Evolutionary conservation across 2,113 vertebrate species (phyloP), one percentile per base, ranked within the genome.

Genomic region (Chionodraco myersi): DNA sequence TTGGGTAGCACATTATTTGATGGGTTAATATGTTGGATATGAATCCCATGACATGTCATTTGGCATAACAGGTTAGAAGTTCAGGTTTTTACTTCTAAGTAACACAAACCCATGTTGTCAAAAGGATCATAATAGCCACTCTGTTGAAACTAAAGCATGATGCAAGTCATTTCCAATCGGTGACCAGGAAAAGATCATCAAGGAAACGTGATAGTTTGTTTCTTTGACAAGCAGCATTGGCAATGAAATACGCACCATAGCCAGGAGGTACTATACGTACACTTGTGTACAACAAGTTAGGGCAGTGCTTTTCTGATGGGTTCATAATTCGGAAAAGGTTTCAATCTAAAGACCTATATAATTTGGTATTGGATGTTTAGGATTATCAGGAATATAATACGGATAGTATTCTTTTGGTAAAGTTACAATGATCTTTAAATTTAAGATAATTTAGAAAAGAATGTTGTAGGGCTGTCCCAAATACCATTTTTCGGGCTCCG

Each of bases 161-260:
- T 64, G 71, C 72, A 87, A 77, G 54, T 68, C 53, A 77, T 56
- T 77, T 69, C 51, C 10, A 21, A 1, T 68, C 36, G 7, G 49
- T 57, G 65, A 49, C 48, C 48, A 14, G 7, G 6, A 74, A 21
- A 70, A 47, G 10, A 72, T 79, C 80, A 85, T 88, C 75, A 86
- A 69, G 75, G 87, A 88, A 79, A 93, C 75, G 0, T 73, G 79
- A 93, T 88, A 91, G 53, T 69, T 83, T 90, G 86, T 84, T 89
- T 80, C 75, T 78, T 13, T 77, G 16, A 71, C 23, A 21, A 71
- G 59, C 66, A 81, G 80, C 53, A 44, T 47, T 71, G 71, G 23
- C 21, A 30, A 70, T 77, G 86, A 84, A 76, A 91, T 66, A 62
- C 26, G 81, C 77, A 83, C 70, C 62, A 47, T 34, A 52, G 58